Evolutionary conservation across 2,113 vertebrate genomes (phyloP).

Genomic region (Perca flavescens): DNA sequence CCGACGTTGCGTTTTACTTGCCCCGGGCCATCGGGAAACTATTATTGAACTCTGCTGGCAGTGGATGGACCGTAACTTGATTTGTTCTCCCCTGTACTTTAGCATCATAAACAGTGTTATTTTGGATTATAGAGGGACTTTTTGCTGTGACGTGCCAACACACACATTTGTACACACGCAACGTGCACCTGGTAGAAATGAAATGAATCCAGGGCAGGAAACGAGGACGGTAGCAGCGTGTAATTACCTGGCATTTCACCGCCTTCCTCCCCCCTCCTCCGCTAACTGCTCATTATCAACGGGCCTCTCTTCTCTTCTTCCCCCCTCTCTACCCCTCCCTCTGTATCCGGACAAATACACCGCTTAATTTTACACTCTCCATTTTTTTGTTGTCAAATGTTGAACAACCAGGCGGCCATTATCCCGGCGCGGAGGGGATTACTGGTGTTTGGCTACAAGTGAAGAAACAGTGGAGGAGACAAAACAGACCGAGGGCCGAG

Average conservation of each 20-base stretch:
- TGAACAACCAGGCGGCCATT: constrained; percentile 45
- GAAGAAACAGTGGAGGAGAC: constrained; percentile 48
- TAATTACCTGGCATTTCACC: constrained; percentile 89
- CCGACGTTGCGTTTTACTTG: too few relatives aligned
- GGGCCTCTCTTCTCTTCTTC: constrained; percentile 45
- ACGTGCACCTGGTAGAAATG: constrained; percentile 88
- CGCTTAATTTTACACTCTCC: constrained; percentile 42
- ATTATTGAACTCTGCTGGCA: too few relatives aligned
- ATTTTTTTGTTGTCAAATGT: constrained; percentile 49
- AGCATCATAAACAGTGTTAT: not conserved
- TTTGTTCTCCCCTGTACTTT: too few relatives aligned
- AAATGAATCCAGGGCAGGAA: constrained; percentile 87
- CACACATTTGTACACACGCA: constrained; percentile 36
- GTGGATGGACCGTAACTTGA: not conserved
- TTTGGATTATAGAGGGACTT: not conserved
- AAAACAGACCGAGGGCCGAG: constrained; percentile 43
- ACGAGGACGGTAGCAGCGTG: constrained; percentile 80
- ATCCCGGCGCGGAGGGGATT: constrained; percentile 52
- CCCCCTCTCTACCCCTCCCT: constrained; percentile 15
- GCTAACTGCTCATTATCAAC: constrained; percentile 91
- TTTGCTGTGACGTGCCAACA: not conserved
- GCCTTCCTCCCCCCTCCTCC: constrained; percentile 74
- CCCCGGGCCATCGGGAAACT: too few relatives aligned
- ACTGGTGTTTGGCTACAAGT: constrained; percentile 64
- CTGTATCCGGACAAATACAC: constrained; percentile 18